Percentiles rank a stretch among this genome's conserved stretches.
These are phyloP conservation scores for Dasypus novemcinctus DNA, from an alignment of 2,113 vertebrate species.

Conservation along the genomic window DNA sequence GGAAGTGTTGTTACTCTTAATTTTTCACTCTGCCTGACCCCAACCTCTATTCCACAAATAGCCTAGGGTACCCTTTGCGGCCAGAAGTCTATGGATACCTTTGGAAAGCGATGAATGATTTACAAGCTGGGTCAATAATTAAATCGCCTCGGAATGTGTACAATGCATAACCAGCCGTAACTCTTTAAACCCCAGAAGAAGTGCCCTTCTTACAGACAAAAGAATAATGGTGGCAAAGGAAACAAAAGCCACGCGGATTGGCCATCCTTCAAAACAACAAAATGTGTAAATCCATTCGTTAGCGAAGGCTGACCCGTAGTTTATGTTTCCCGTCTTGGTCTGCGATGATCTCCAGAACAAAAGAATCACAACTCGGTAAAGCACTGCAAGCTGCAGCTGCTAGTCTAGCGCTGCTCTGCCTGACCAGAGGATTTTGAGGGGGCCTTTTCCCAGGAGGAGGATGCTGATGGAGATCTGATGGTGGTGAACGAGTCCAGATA, in stretches of 20 bases:
- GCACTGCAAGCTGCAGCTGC: neutral
- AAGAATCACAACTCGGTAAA: neutral
- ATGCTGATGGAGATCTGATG: too few relatives aligned
- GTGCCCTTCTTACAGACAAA: constrained; percentile 33
- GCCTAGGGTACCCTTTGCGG: constrained; percentile 56
- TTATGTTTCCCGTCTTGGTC: neutral
- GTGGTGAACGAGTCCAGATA: neutral
- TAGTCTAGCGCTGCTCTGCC: neutral
- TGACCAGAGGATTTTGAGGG: neutral
- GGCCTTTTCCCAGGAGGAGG: neutral
- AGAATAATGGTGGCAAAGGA: constrained; percentile 27
- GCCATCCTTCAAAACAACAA: constrained; percentile 41
- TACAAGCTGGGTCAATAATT: constrained; percentile 85
- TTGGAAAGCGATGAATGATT: constrained; percentile 84
- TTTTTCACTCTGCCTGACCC: constrained; percentile 67
- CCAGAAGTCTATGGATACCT: constrained; percentile 76
- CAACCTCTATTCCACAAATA: constrained; percentile 71
- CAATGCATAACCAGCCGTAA: constrained; percentile 74
- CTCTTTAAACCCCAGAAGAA: constrained; percentile 74
- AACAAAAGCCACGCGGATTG: constrained; percentile 38
- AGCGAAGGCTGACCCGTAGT: neutral
- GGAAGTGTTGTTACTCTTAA: constrained; percentile 73
- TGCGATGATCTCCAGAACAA: neutral
- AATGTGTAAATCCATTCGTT: neutral
- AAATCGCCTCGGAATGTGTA: constrained; percentile 77